A percentile compares a stretch with the other conserved stretches of the same genome.
These are phyloP conservation scores for Callimorpha dominula DNA, from an alignment of 2,888 invertebrate species.

Conservation along the genomic window DNA sequence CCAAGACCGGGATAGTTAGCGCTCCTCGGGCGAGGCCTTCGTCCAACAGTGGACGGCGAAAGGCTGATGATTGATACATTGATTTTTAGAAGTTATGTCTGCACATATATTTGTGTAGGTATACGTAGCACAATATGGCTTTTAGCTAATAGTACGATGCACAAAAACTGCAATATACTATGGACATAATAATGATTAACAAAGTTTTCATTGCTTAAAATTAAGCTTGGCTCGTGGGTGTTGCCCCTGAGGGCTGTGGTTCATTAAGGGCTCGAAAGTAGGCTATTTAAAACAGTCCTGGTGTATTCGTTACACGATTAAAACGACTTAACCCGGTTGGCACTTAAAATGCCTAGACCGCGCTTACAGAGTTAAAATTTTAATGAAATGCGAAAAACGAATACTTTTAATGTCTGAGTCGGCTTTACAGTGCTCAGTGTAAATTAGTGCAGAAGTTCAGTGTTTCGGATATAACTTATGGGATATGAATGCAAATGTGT, in stretches of 20 bases:
- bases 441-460: constrained; percentile 54
- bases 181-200: constrained; percentile 19
- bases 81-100: no score
- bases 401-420: constrained; percentile 70
- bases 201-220: constrained; percentile 36
- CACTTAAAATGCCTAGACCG: constrained; percentile 70
- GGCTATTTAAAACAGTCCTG: constrained; percentile 64
- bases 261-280: constrained; percentile 53
- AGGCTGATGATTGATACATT: no score
- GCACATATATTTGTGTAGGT: no score
- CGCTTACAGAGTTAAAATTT: constrained; percentile 71
- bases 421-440: constrained; percentile 55
- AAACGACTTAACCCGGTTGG: constrained; percentile 63
- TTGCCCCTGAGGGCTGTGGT: constrained; percentile 38
- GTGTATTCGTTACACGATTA: constrained; percentile 72
- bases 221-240: constrained; percentile 29
- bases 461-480: constrained; percentile 43
- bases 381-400: constrained; percentile 72
- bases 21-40: no score
- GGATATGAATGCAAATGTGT: constrained; percentile 41
- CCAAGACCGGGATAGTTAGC: no score
- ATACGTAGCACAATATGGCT: background rate
- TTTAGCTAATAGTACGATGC: background rate
- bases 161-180: constrained; percentile 6
- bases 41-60: no score